Base-by-base conservation (phyloP, 2,888 invertebrate species). In the Eudemis profundana region DNA sequence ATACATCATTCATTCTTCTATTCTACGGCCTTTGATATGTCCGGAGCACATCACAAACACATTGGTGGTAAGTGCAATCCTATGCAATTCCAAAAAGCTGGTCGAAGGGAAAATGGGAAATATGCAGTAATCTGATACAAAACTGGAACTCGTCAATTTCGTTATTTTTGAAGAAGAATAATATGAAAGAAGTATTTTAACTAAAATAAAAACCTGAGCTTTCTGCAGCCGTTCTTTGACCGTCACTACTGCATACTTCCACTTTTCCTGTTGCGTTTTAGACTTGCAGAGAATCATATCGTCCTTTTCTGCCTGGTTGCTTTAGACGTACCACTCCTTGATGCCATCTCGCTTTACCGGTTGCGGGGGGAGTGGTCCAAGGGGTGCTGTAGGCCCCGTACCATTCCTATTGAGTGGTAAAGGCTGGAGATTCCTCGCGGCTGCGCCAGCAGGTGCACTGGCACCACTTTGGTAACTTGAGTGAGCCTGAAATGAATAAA, bases 241-340 rank as follows among this genome's bases (percentile, higher is more conserved):
- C 15, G 14, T 14, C 1, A 23, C 5, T 23, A 4, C 23, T 23
- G 33, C 33, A 33, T 33, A 33, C 10, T 33, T 10, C 33, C 33
- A 33, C 33, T 33, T 33, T 27, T 33, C 33, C 46, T 46, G 46
- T 12, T 21, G 36, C 36, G n/a, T 36, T 51, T 36, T 51, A 51
- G 36, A 36, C 3, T 21, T n/a, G 51, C 51, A 36, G 17, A 44
- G 53, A 42, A 33, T n/a, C 29, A 50, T 61, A 49, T 23, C 42
- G 61, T 69, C 63, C 61, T 51, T 50, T 0, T 67, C 21, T 17
- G 27, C 15, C 47, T 27, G 23, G 23, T 15, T 50, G n/a, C 15
- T 68, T 79, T 96, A 98, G 89, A 98, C 98, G 89, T 98, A 98
- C 98, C 98, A 98, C 94, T 98, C 98, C 93, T 98, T 98, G 84